Evolutionary conservation across 2,797 vertebrate species (phyloP).

Genomic region (Eleutherodactylus coqui): DNA sequence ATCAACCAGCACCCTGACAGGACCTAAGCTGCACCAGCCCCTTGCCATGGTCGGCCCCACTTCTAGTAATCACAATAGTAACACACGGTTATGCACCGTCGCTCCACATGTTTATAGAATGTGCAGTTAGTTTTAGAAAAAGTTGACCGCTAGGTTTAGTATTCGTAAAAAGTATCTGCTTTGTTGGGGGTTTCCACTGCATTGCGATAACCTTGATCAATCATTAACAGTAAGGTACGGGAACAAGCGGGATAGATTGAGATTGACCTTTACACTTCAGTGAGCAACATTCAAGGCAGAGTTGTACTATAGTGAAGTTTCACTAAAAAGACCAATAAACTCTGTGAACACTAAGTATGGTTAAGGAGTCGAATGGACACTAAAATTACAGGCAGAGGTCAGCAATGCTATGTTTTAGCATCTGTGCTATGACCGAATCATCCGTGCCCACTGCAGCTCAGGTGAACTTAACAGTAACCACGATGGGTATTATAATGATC

Average conservation of each 20-base stretch:
- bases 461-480: too few relatives aligned
- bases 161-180: constrained; percentile 21
- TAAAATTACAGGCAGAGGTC: too few relatives aligned
- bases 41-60: too few relatives aligned
- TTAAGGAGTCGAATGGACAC: background rate
- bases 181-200: constrained; percentile 30
- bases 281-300: background rate
- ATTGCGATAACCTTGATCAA: constrained; percentile 51
- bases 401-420: too few relatives aligned
- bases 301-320: background rate
- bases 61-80: too few relatives aligned
- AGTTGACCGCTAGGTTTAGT: background rate
- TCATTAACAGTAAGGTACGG: constrained; percentile 45
- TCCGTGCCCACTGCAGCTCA: background rate
- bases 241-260: constrained; percentile 28
- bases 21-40: too few relatives aligned
- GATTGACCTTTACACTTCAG: constrained; percentile 51
- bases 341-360: background rate
- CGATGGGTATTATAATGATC: too few relatives aligned
- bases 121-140: background rate
- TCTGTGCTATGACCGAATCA: background rate
- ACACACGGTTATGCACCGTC: too few relatives aligned
- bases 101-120: background rate
- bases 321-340: background rate
- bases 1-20: too few relatives aligned